A percentile compares a stretch with the other conserved stretches of the same genome.
phyloP scores from a whole-genome alignment of 2,888 invertebrate species.

The Resseliella maxima region DNA sequence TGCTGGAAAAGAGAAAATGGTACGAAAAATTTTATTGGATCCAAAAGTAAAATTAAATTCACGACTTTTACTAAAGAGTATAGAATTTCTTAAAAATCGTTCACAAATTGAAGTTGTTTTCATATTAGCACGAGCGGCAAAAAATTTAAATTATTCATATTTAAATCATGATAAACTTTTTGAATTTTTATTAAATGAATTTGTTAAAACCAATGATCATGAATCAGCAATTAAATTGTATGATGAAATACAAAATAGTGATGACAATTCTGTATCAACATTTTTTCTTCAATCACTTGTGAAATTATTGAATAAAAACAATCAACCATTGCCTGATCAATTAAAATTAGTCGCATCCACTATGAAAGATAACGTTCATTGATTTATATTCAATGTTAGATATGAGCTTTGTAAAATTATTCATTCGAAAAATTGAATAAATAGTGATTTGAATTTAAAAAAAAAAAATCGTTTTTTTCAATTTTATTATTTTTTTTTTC shows the following conservation, averaged over 20 bases:
- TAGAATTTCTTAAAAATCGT: conserved; percentile 67
- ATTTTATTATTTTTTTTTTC: too few relatives aligned
- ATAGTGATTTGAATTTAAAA: too few relatives aligned
- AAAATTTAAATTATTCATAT: conserved; percentile 63
- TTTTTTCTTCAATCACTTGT: conserved; percentile 64
- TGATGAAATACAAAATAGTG: conserved; percentile 64
- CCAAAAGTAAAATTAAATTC: conserved; percentile 70
- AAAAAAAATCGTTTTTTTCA: too few relatives aligned
- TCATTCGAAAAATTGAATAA: too few relatives aligned
- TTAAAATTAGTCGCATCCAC: conserved; percentile 1
- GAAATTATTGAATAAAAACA: conserved; percentile 64
- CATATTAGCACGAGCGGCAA: conserved; percentile 64
- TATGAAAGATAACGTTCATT: too few relatives aligned
- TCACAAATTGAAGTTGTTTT: conserved; percentile 64
- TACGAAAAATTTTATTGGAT: conserved; percentile 69
- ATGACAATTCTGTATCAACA: conserved; percentile 64
- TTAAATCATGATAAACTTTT: conserved; percentile 65
- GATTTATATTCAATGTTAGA: too few relatives aligned
- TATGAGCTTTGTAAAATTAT: too few relatives aligned
- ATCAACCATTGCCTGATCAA: conserved; percentile 64
- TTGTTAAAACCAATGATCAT: conserved; percentile 63
- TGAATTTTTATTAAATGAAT: conserved; percentile 64
- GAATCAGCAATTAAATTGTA: conserved; percentile 64
- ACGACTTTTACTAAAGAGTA: conserved; percentile 69
- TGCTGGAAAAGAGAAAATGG: conserved; percentile 67